phyloP scores from a whole-genome alignment of 1,140 invertebrate genomes.

The Ylistrum balloti region DNA sequence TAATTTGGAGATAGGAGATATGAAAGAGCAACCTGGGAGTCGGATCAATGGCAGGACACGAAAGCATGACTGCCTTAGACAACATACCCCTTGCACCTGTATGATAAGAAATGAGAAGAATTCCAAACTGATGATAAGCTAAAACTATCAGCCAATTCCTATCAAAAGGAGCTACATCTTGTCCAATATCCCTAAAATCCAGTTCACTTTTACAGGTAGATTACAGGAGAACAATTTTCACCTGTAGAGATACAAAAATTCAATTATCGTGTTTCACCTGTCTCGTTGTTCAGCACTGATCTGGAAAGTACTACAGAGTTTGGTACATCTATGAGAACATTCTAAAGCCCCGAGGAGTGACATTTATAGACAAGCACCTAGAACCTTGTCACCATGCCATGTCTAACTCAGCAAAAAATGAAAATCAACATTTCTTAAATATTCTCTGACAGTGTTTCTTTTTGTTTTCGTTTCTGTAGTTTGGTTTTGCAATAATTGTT shows the following conservation, averaged over 20 bases:
- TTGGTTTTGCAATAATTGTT: neutral
- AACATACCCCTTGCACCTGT: neutral
- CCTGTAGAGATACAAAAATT: constrained; percentile 27
- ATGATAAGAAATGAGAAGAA: neutral
- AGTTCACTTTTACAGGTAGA: neutral
- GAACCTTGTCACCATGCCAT: constrained; percentile 6
- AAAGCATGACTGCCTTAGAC: neutral
- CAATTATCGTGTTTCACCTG: constrained; percentile 4
- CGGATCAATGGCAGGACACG: neutral
- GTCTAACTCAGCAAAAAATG: neutral
- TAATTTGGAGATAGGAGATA: neutral
- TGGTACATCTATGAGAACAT: neutral
- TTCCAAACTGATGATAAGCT: constrained; percentile 8
- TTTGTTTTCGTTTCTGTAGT: neutral
- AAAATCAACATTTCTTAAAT: constrained; percentile 3
- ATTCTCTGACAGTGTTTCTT: neutral
- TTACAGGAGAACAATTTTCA: neutral
- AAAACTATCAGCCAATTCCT: constrained; percentile 7
- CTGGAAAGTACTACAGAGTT: neutral
- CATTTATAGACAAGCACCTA: neutral
- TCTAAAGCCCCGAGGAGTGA: neutral
- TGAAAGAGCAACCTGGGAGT: neutral
- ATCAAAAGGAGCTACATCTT: neutral
- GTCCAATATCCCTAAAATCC: neutral
- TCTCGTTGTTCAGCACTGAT: neutral